These are phyloP conservation scores for Chionoecetes opilio DNA, from an alignment of 1,140 invertebrate species.

Conservation along the genomic window DNA sequence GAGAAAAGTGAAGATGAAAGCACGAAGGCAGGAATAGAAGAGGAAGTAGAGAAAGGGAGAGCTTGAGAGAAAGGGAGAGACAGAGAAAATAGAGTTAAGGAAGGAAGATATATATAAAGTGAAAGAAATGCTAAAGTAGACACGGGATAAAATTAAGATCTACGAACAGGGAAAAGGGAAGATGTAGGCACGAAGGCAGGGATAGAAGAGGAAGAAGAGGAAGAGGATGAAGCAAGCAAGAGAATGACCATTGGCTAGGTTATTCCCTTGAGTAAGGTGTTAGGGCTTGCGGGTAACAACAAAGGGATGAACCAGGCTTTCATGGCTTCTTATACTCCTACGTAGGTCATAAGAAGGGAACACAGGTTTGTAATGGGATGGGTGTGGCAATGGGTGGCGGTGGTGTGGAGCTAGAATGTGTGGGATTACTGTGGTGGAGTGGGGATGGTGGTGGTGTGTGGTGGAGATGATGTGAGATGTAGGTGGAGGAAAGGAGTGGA, in stretches of 20 bases:
- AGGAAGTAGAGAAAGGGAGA: not conserved
- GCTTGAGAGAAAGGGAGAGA: not conserved
- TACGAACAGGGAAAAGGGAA: not conserved
- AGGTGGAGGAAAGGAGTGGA: too few relatives aligned
- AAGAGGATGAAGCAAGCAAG: not conserved
- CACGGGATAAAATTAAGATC: too few relatives aligned
- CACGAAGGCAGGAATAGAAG: not conserved
- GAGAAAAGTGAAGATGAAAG: not conserved
- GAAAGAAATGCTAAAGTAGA: not conserved
- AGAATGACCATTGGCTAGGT: not conserved
- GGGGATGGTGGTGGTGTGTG: not conserved
- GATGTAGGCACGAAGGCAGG: not conserved
- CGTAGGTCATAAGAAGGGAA: too few relatives aligned
- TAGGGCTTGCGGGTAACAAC: not conserved
- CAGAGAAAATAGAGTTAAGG: not conserved
- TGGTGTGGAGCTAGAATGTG: not conserved
- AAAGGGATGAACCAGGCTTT: not conserved
- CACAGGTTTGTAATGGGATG: too few relatives aligned
- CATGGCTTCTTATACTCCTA: not conserved
- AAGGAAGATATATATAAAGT: not conserved
- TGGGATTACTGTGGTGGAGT: not conserved
- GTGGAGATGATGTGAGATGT: not conserved
- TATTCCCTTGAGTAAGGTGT: not conserved
- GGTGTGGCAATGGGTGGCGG: not conserved
- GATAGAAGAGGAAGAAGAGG: not conserved